Conservation (phyloP, 1,140 invertebrate species). For the Zophobas atratus region DNA sequence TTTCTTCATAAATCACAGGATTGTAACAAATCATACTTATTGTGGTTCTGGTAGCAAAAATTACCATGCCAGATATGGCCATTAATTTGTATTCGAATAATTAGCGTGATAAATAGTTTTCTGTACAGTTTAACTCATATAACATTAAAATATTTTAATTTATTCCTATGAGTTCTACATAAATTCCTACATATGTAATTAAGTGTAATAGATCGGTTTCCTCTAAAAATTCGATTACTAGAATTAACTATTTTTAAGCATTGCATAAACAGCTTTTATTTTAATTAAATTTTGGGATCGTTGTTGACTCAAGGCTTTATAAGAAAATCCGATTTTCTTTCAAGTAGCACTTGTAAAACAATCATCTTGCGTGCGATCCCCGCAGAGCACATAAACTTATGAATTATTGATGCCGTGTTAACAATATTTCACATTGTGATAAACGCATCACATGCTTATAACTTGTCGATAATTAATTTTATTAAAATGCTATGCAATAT, state of each 20-base stretch:
- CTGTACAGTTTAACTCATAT: slow-evolving; percentile 39
- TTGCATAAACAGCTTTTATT: slow-evolving; percentile 42
- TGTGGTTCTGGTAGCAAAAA: slow-evolving; percentile 49
- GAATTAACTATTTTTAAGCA: slow-evolving; percentile 31
- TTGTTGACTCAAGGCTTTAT: too few relatives aligned
- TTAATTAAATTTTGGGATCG: not conserved
- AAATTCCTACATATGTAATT: slow-evolving; percentile 49
- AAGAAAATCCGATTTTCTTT: not conserved
- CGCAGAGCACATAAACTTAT: slow-evolving; percentile 2
- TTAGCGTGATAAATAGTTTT: slow-evolving; percentile 50
- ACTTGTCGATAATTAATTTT: not conserved
- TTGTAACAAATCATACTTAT: slow-evolving; percentile 48
- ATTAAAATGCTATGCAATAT: not conserved
- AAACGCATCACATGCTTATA: slow-evolving; percentile 1
- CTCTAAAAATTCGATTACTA: slow-evolving; percentile 41
- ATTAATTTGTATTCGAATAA: slow-evolving; percentile 51
- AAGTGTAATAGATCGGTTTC: slow-evolving; percentile 41
- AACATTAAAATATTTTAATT: slow-evolving; percentile 49
- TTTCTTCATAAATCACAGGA: slow-evolving; percentile 31
- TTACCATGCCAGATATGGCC: slow-evolving; percentile 45
- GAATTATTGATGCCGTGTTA: not conserved
- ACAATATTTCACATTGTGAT: slow-evolving; percentile 7
- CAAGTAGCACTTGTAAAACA: slow-evolving; percentile 15
- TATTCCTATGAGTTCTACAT: slow-evolving; percentile 44
- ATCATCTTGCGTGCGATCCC: slow-evolving; percentile 11